Conservation (phyloP, 2,888 invertebrate genomes). For the Baronia brevicornis region DNA sequence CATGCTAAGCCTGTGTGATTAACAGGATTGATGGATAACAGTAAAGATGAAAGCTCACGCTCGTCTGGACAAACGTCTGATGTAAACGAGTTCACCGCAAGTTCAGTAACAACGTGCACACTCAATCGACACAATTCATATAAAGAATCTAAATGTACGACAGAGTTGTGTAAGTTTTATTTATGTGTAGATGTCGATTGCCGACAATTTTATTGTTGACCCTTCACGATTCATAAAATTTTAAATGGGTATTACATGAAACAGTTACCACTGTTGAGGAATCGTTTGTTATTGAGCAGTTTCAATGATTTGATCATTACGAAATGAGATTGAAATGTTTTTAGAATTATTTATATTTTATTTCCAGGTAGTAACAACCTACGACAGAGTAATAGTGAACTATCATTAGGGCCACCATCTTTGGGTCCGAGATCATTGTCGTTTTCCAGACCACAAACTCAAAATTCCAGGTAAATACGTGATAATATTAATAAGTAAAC, state of each 20-base stretch:
- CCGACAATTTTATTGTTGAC: no score
- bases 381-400: slow-evolving; percentile 62
- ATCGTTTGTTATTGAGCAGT: no score
- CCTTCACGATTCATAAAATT: no score
- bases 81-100: slow-evolving; percentile 47
- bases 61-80: slow-evolving; percentile 32
- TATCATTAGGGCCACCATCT: slow-evolving; percentile 57
- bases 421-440: slow-evolving; percentile 64
- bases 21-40: slow-evolving; percentile 50
- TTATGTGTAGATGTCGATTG: slow-evolving; percentile 3
- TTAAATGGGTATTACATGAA: no score
- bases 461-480: slow-evolving; percentile 43
- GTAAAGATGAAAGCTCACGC: slow-evolving; percentile 48
- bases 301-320: no score
- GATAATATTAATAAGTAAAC: no score
- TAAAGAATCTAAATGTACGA: slow-evolving; percentile 60
- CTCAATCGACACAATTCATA: slow-evolving; percentile 68
- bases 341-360: slow-evolving; percentile 6
- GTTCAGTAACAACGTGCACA: slow-evolving; percentile 38
- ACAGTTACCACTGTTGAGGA: no score
- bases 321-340: no score
- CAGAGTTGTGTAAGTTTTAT: slow-evolving; percentile 51
- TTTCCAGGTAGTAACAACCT: slow-evolving; percentile 49
- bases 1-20: slow-evolving; percentile 25
- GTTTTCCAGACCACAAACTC: slow-evolving; percentile 52